These are phyloP conservation scores for Gastracanthus pulcherrimus DNA, from an alignment of 2,888 invertebrate species.

Conservation along the genomic window DNA sequence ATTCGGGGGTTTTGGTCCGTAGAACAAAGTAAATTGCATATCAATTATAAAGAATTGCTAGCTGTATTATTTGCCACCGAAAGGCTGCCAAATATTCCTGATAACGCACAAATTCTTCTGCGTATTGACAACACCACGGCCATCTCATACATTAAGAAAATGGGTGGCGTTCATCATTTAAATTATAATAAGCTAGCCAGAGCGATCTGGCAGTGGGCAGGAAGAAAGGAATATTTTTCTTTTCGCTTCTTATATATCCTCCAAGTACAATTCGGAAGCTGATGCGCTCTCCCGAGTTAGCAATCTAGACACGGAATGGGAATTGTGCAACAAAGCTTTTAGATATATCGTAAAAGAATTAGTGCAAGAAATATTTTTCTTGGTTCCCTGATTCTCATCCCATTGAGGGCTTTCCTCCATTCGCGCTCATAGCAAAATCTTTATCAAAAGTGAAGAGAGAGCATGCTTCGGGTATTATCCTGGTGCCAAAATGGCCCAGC, in stretches of 20 bases:
- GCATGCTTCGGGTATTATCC: slow-evolving; percentile 63
- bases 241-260: too few relatives aligned
- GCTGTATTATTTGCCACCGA: slow-evolving; percentile 6
- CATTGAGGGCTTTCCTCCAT: slow-evolving; percentile 49
- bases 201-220: slow-evolving; percentile 57
- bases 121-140: slow-evolving; percentile 55
- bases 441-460: slow-evolving; percentile 54
- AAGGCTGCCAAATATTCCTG: background rate
- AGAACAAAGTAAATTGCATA: slow-evolving; percentile 25
- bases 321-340: too few relatives aligned
- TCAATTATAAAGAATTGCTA: slow-evolving; percentile 37
- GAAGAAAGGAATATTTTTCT: too few relatives aligned
- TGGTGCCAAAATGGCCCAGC: slow-evolving; percentile 62
- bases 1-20: slow-evolving; percentile 40
- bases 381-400: background rate
- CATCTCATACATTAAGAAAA: slow-evolving; percentile 49
- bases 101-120: slow-evolving; percentile 6
- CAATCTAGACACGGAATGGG: too few relatives aligned
- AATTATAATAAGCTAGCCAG: slow-evolving; percentile 54
- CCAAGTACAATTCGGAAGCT: too few relatives aligned
- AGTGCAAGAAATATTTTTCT: background rate
- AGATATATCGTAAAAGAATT: too few relatives aligned
- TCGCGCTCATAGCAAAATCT: slow-evolving; percentile 24
- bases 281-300: too few relatives aligned
- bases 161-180: slow-evolving; percentile 58